phyloP scores from a whole-genome alignment of 2,113 vertebrate species.

The Megatriorchis doriae region DNA sequence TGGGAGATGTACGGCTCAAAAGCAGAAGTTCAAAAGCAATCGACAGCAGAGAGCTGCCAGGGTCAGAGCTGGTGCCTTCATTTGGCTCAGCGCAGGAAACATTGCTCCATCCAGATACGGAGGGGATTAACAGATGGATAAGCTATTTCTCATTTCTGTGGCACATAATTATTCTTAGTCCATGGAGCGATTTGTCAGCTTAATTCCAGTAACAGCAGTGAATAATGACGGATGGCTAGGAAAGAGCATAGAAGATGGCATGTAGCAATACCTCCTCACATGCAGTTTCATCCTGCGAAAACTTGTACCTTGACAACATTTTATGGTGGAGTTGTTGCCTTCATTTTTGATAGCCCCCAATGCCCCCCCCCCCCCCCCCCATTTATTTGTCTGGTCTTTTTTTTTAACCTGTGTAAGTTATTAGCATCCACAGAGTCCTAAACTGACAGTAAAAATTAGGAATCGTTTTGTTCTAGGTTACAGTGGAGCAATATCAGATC shows the following conservation, averaged over 20 bases:
- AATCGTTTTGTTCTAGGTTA: neutral
- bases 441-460: neutral
- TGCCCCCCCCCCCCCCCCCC: too few relatives aligned
- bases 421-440: neutral
- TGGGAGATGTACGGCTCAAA: neutral
- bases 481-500: neutral
- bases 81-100: neutral
- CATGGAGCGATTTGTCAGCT: neutral
- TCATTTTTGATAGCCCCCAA: neutral
- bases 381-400: neutral
- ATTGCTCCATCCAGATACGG: neutral
- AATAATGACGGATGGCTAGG: neutral
- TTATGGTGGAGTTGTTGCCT: neutral
- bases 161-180: neutral
- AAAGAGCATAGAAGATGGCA: neutral
- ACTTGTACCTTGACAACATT: neutral
- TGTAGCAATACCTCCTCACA: fast-evolving
- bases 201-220: neutral
- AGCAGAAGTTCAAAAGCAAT: neutral
- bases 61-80: neutral
- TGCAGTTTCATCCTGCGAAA: neutral
- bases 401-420: neutral
- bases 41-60: neutral
- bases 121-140: neutral
- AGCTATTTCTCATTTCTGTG: neutral